These are phyloP conservation scores for Zapus hudsonius DNA, from an alignment of 2,113 vertebrate species.

Conservation along the genomic window DNA sequence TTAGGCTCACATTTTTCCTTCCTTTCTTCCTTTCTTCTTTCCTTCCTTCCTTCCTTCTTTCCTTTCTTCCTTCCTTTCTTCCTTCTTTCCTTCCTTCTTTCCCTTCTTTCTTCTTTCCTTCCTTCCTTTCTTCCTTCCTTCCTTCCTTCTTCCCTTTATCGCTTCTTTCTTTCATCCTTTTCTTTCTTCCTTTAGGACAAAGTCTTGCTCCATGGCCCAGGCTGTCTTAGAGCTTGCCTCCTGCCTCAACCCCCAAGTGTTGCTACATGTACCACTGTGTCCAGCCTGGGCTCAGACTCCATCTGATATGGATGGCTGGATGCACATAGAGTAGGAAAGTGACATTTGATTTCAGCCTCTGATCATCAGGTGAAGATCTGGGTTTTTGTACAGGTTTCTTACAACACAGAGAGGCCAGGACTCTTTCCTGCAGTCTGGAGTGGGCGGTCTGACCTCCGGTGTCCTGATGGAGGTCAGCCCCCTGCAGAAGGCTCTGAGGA, in stretches of 20 bases:
- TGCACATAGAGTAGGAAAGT: not conserved
- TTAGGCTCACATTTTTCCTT: not conserved
- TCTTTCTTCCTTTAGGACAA: no score
- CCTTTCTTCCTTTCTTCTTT: not conserved
- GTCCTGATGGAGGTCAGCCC: not conserved
- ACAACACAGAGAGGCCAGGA: not conserved
- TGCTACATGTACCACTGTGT: not conserved
- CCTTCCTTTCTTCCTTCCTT: not conserved
- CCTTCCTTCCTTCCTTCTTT: no score
- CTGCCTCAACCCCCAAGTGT: no score
- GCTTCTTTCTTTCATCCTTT: not conserved
- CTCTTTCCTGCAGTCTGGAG: not conserved
- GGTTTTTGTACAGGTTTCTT: rapidly evolving
- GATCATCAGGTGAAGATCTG: not conserved
- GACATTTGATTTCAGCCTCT: not conserved
- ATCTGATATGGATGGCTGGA: not conserved
- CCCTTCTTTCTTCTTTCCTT: rapidly evolving
- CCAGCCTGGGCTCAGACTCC: not conserved
- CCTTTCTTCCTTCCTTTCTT: no score
- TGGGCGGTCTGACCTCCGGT: rapidly evolving
- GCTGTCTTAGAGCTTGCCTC: no score
- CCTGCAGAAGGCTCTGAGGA: not conserved
- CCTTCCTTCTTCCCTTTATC: not conserved
- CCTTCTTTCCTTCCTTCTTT: no score
- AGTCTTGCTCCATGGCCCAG: not conserved